Percentiles rank a stretch among this genome's conserved stretches.
Evolutionary conservation across 2,888 invertebrate genomes (phyloP).

Genomic region (Drosophila austrosaltans): DNA sequence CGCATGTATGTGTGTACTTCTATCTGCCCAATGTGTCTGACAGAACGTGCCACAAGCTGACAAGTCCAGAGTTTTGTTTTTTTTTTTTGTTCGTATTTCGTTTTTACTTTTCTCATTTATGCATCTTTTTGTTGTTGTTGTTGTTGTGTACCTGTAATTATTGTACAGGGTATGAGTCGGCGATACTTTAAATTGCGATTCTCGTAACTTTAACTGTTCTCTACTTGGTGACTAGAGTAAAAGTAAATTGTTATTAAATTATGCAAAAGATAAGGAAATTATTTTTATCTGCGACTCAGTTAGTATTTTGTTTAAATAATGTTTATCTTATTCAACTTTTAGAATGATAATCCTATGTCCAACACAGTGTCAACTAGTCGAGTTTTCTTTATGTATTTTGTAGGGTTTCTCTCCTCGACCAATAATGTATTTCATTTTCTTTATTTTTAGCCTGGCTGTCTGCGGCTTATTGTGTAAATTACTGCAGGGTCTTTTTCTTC

Average conservation of each 20-base stretch:
- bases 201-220: background rate
- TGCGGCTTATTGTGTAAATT: slow-evolving; percentile 74
- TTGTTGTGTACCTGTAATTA: background rate
- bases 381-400: background rate
- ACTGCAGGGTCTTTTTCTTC: slow-evolving; percentile 37
- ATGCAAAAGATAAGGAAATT: too few relatives aligned
- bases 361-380: slow-evolving; percentile 11
- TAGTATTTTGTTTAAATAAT: too few relatives aligned
- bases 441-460: slow-evolving; percentile 49
- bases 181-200: background rate
- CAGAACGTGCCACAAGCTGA: slow-evolving; percentile 44
- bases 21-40: slow-evolving; percentile 23
- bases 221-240: too few relatives aligned
- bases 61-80: slow-evolving; percentile 27
- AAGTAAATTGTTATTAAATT: too few relatives aligned
- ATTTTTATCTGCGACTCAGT: too few relatives aligned
- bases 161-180: background rate
- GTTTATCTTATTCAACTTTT: too few relatives aligned
- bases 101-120: slow-evolving; percentile 1
- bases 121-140: background rate
- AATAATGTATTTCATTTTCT: slow-evolving; percentile 27
- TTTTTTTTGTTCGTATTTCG: slow-evolving; percentile 11
- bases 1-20: slow-evolving; percentile 5
- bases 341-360: too few relatives aligned
- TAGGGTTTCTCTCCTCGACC: slow-evolving; percentile 8